A percentile compares a stretch with the other conserved stretches of the same genome.
phyloP scores from a whole-genome alignment of 2,113 vertebrate genomes.

The Riparia riparia region DNA sequence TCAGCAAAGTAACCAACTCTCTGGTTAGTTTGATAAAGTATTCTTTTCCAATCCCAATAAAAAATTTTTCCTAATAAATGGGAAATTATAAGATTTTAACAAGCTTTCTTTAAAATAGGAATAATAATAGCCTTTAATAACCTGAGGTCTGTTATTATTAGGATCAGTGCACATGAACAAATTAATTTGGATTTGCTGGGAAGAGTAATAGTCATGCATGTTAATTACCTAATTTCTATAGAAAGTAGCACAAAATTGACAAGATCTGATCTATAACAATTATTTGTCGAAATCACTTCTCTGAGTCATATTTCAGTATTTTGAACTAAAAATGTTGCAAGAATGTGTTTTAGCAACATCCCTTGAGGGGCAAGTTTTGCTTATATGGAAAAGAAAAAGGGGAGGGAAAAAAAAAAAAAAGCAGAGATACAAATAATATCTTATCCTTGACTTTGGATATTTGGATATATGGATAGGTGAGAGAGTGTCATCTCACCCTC shows the following conservation, averaged over 20 bases:
- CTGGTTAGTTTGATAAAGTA: conserved; percentile 5
- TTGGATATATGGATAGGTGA: too few relatives aligned
- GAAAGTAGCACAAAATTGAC: not conserved
- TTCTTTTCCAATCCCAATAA: not conserved
- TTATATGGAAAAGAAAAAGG: not conserved
- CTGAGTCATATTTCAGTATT: not conserved
- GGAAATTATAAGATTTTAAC: not conserved
- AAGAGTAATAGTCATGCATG: not conserved
- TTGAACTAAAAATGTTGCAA: not conserved
- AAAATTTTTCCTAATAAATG: not conserved
- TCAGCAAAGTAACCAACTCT: not conserved
- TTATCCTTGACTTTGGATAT: not conserved
- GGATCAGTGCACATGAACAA: not conserved
- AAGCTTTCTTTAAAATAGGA: not conserved
- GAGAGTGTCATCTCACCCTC: not conserved
- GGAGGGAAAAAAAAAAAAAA: not conserved
- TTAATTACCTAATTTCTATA: not conserved
- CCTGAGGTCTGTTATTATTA: conserved; percentile 2
- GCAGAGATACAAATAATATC: not conserved
- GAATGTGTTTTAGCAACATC: not conserved
- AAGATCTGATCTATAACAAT: not conserved
- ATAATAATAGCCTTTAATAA: not conserved
- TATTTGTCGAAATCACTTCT: not conserved
- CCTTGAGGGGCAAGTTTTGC: not conserved
- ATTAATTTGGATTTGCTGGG: conserved; percentile 30